Evolutionary conservation across 2,888 invertebrate genomes (phyloP).

Genomic region (Metacarcinus magister): DNA sequence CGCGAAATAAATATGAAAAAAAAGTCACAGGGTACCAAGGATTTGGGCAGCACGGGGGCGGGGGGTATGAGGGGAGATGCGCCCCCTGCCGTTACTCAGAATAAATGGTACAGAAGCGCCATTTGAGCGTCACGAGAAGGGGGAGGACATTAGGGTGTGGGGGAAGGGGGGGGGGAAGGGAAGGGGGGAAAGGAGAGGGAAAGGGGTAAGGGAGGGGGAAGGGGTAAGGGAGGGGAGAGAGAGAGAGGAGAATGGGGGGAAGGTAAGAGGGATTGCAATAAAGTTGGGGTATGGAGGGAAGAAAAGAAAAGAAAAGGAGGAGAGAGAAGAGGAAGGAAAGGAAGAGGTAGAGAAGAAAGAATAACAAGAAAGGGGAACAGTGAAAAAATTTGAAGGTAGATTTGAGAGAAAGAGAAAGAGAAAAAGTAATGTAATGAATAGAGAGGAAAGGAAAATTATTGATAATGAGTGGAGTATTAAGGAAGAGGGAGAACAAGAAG

Average conservation of each 20-base stretch:
- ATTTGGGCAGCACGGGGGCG: background rate
- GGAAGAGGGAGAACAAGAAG: too few relatives aligned
- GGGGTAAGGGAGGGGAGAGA: background rate
- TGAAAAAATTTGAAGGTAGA: background rate
- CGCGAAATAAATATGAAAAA: slow-evolving; percentile 23
- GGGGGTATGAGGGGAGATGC: background rate
- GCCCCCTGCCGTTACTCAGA: background rate
- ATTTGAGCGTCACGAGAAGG: background rate
- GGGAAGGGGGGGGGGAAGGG: background rate
- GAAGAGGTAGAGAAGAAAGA: background rate
- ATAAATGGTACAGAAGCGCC: background rate
- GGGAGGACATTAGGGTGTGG: background rate
- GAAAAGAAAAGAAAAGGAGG: background rate
- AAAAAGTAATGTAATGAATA: background rate
- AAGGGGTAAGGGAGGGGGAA: background rate
- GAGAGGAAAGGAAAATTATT: background rate
- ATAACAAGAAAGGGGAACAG: background rate
- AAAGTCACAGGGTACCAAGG: background rate
- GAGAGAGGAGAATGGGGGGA: background rate
- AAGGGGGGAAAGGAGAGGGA: background rate
- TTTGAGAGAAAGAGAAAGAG: background rate
- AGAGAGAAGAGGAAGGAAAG: background rate
- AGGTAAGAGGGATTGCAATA: background rate
- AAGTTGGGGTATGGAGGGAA: background rate
- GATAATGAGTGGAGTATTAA: background rate